Evolutionary conservation across 2,113 vertebrate species (phyloP).

Genomic region (Phasianus colchicus): DNA sequence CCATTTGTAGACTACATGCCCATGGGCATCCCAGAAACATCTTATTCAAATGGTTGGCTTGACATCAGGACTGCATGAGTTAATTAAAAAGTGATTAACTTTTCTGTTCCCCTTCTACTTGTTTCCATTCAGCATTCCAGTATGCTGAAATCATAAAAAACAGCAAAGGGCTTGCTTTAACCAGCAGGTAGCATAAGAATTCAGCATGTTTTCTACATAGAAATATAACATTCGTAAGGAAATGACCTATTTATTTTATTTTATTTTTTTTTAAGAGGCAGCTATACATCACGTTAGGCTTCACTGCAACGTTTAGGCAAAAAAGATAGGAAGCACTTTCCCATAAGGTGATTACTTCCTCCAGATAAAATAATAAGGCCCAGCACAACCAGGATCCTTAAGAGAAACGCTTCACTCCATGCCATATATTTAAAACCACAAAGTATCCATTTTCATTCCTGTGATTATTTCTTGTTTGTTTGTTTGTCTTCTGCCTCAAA

Average conservation of each 20-base stretch:
- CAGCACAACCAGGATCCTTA: neutral
- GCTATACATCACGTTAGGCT: constrained; percentile 27
- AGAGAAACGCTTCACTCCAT: neutral
- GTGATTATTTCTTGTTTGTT: neutral
- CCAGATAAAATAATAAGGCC: constrained; percentile 4
- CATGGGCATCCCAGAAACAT: neutral
- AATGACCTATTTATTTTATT: constrained; percentile 27
- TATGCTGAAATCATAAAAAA: constrained; percentile 35
- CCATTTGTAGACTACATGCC: neutral
- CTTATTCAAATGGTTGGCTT: neutral
- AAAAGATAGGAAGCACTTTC: constrained; percentile 26
- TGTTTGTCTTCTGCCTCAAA: neutral
- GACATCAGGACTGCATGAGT: neutral
- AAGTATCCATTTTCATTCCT: neutral
- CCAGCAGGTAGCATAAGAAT: neutral
- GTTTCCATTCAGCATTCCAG: constrained; percentile 11
- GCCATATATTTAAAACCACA: neutral
- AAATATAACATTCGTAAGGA: constrained; percentile 48
- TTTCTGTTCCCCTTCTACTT: neutral
- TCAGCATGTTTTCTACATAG: constrained; percentile 58
- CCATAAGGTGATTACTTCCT: constrained; percentile 8
- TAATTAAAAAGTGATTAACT: constrained; percentile 32
- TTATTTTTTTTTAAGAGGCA: neutral
- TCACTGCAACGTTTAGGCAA: constrained; percentile 27
- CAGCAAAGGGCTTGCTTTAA: constrained; percentile 10